Conservation (phyloP, 2,888 invertebrate species). For the Tryphoninae sp. region DNA sequence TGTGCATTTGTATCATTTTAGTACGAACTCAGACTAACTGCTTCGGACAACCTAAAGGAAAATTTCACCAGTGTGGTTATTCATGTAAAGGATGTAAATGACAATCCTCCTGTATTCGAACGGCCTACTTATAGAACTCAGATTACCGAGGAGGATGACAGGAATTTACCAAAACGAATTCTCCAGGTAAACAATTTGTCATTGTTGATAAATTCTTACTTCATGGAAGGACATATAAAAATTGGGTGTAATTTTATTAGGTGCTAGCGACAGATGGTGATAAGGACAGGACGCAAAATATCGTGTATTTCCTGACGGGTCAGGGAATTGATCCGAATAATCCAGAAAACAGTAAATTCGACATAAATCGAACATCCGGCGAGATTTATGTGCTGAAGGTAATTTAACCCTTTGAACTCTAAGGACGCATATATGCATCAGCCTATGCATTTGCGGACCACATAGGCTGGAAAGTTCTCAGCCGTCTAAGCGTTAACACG, state of each 20-base stretch:
- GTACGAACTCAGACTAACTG: slow-evolving; percentile 97
- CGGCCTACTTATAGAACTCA: slow-evolving; percentile 96
- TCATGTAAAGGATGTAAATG: slow-evolving; percentile 98
- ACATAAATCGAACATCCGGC: slow-evolving; percentile 97
- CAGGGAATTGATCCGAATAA: slow-evolving; percentile 98
- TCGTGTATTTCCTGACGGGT: slow-evolving; percentile 97
- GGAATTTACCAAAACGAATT: slow-evolving; percentile 96
- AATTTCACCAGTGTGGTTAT: slow-evolving; percentile 98
- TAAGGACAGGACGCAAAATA: slow-evolving; percentile 96
- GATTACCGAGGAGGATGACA: slow-evolving; percentile 97
- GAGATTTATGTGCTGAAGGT: slow-evolving; percentile 98
- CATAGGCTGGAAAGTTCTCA: no score
- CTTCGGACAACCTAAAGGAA: slow-evolving; percentile 98
- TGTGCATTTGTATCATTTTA: slow-evolving; percentile 79
- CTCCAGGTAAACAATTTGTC: slow-evolving; percentile 86
- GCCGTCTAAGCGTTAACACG: no score
- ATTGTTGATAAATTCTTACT: not conserved
- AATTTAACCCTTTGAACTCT: no score
- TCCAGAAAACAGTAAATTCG: slow-evolving; percentile 97
- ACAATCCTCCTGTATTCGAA: slow-evolving; percentile 98
- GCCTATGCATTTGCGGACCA: no score
- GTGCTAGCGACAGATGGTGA: slow-evolving; percentile 98
- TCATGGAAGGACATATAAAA: not conserved
- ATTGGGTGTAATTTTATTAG: slow-evolving; percentile 82
- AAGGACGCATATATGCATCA: no score